A percentile compares a stretch with the other conserved stretches of the same genome.
These are phyloP conservation scores for Oenanthe melanoleuca DNA, from an alignment of 2,113 vertebrate species.

Conservation along the genomic window DNA sequence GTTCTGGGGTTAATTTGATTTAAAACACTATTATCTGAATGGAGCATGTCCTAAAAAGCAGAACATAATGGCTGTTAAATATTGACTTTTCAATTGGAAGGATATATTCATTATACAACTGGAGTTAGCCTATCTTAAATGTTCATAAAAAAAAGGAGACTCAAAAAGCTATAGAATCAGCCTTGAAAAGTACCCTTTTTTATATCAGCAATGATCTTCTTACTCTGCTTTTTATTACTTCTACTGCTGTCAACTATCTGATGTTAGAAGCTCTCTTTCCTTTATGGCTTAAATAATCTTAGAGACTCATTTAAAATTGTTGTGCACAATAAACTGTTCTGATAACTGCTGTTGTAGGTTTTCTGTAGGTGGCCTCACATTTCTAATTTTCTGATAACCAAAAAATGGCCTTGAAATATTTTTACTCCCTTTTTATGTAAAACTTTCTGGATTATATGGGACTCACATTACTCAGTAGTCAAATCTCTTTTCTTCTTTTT, in stretches of 20 bases:
- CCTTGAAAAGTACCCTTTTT: conserved; percentile 18
- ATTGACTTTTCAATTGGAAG: conserved; percentile 50
- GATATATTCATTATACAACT: conserved; percentile 15
- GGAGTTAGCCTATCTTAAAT: conserved; percentile 34
- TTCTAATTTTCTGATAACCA: conserved; percentile 19
- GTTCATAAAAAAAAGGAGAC: neutral
- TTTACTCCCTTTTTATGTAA: neutral
- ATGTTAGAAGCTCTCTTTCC: neutral
- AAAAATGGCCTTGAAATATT: neutral
- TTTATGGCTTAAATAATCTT: conserved; percentile 3
- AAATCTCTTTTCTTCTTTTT: neutral
- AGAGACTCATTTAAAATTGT: neutral
- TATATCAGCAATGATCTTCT: neutral
- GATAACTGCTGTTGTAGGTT: neutral
- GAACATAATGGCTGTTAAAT: conserved; percentile 43
- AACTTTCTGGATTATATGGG: neutral
- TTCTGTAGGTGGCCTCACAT: neutral
- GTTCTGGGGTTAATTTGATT: conserved; percentile 41
- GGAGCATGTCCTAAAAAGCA: conserved; percentile 27
- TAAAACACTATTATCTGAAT: conserved; percentile 49
- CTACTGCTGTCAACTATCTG: neutral
- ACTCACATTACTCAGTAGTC: neutral
- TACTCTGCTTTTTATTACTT: conserved; percentile 19
- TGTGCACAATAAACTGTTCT: neutral
- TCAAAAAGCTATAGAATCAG: neutral